phyloP scores from a whole-genome alignment of 2,888 invertebrate genomes.

The Lycocerus yunnanus region DNA sequence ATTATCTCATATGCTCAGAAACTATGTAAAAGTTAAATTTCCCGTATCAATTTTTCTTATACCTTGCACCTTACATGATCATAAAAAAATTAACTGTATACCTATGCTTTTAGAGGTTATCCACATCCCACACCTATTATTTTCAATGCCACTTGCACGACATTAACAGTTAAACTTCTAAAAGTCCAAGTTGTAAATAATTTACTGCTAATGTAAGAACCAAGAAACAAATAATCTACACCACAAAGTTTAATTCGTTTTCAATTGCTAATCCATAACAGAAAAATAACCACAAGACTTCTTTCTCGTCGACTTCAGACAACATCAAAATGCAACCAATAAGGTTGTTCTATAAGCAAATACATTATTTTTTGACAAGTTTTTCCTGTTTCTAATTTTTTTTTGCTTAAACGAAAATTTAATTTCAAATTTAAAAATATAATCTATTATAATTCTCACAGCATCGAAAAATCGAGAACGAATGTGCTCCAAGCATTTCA shows the following conservation, averaged over 20 bases:
- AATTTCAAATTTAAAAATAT: too few relatives aligned
- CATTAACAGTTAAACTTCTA: slow-evolving; percentile 9
- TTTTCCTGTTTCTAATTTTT: neutral
- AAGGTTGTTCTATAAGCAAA: neutral
- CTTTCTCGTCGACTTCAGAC: neutral
- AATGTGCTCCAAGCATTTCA: neutral
- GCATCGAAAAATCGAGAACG: neutral
- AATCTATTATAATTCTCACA: neutral
- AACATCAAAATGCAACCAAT: neutral
- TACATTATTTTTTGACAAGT: neutral
- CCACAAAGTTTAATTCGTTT: neutral
- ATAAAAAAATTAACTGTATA: slow-evolving; percentile 10
- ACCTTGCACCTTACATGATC: neutral
- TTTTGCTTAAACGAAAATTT: neutral
- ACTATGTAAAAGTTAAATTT: neutral
- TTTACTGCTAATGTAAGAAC: neutral
- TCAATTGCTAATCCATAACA: neutral
- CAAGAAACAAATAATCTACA: neutral
- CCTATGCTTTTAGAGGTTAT: slow-evolving; percentile 11
- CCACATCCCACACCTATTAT: slow-evolving; percentile 22
- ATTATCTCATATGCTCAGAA: too few relatives aligned
- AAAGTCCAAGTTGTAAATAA: neutral
- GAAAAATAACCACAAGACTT: neutral
- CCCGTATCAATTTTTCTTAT: neutral
- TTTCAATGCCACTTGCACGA: slow-evolving; percentile 21